Evolutionary conservation across 1,140 invertebrate genomes (phyloP).

Genomic region (Drosophila mauritiana): DNA sequence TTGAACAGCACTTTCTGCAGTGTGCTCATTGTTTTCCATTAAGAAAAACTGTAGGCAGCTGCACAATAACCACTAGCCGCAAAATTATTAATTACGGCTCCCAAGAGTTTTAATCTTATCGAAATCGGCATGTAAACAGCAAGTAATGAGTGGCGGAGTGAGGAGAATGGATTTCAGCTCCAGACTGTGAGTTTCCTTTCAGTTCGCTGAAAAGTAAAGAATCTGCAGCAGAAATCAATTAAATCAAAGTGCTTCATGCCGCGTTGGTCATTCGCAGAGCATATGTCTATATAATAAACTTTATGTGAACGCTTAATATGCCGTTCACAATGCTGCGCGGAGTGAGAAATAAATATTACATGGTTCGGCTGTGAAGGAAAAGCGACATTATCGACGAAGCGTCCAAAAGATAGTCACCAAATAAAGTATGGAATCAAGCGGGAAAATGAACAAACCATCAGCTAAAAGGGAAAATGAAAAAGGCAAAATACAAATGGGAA

Average conservation of each 20-base stretch:
- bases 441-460: constrained; percentile 25
- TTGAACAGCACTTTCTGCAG: background rate
- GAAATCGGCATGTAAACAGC: constrained; percentile 41
- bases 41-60: background rate
- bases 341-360: constrained; percentile 71
- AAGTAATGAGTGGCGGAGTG: constrained; percentile 21
- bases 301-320: constrained; percentile 48
- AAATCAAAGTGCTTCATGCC: constrained; percentile 33
- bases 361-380: constrained; percentile 41
- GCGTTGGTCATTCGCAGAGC: constrained; percentile 4
- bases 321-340: constrained; percentile 5
- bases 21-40: background rate
- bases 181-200: constrained; percentile 14
- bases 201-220: constrained; percentile 19
- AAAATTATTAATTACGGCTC: constrained; percentile 45
- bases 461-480: constrained; percentile 29
- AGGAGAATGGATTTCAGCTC: constrained; percentile 7
- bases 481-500: constrained; percentile 25
- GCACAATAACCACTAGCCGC: background rate
- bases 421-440: constrained; percentile 31
- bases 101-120: constrained; percentile 21
- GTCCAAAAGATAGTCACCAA: constrained; percentile 54
- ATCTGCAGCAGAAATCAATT: constrained; percentile 24
- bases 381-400: constrained; percentile 48
- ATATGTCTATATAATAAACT: constrained; percentile 47